phyloP scores from a whole-genome alignment of 2,888 invertebrate genomes.

The Epiblema foenella region DNA sequence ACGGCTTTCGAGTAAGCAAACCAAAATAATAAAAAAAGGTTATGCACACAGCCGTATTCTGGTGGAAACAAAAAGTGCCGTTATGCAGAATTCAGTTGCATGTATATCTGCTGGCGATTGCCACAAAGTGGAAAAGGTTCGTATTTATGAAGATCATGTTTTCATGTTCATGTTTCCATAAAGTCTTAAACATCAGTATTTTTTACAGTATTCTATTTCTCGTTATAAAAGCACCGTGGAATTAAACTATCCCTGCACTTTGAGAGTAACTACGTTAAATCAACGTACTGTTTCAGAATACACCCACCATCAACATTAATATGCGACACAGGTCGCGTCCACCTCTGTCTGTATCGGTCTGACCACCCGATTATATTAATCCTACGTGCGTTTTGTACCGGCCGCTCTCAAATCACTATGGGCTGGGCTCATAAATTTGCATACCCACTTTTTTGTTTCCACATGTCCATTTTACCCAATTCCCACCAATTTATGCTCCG shows the following conservation, averaged over 20 bases:
- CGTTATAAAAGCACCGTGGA: no score
- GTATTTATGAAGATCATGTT: not conserved
- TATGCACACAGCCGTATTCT: slow-evolving; percentile 21
- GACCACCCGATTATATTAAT: slow-evolving; percentile 72
- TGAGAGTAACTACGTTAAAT: not conserved
- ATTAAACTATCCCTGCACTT: no score
- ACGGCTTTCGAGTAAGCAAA: slow-evolving; percentile 32
- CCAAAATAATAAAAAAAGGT: slow-evolving; percentile 33
- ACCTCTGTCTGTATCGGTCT: slow-evolving; percentile 64
- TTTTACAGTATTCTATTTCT: no score
- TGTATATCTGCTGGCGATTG: not conserved
- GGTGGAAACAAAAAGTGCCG: not conserved
- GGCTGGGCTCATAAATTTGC: slow-evolving; percentile 47
- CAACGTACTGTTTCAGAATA: slow-evolving; percentile 31
- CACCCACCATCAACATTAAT: slow-evolving; percentile 60
- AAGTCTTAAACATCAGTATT: no score
- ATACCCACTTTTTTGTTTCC: slow-evolving; percentile 41
- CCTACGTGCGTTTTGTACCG: slow-evolving; percentile 72
- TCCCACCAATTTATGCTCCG: slow-evolving; percentile 20
- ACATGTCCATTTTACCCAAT: slow-evolving; percentile 22
- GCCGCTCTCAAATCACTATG: slow-evolving; percentile 54
- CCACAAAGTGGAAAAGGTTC: not conserved
- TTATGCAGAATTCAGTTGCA: not conserved
- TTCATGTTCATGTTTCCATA: no score
- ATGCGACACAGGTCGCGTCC: slow-evolving; percentile 70